phyloP scores from a whole-genome alignment of 1,140 invertebrate genomes.

The Calycopis cecrops region DNA sequence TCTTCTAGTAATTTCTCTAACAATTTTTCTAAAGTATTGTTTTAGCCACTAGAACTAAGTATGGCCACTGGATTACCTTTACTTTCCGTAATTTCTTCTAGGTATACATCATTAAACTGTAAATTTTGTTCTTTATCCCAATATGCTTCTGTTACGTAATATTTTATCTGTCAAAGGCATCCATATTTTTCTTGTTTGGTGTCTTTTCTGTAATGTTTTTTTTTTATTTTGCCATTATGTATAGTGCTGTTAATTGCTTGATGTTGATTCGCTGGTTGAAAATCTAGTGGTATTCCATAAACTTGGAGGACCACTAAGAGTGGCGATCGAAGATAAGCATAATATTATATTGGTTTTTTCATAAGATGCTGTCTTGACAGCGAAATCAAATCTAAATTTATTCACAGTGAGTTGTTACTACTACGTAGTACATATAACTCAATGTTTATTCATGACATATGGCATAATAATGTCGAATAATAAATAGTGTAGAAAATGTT shows the following conservation, averaged over 20 bases:
- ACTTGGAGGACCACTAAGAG: constrained; percentile 22
- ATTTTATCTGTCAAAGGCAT: constrained; percentile 33
- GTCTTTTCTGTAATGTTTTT: constrained; percentile 36
- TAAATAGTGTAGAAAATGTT: not conserved
- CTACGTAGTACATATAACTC: too few relatives aligned
- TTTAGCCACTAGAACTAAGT: constrained; percentile 12
- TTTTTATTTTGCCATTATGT: constrained; percentile 29
- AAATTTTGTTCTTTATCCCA: constrained; percentile 38
- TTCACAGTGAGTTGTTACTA: too few relatives aligned
- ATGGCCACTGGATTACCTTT: constrained; percentile 10
- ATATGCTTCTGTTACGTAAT: constrained; percentile 36
- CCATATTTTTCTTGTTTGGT: constrained; percentile 39
- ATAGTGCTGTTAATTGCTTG: constrained; percentile 22
- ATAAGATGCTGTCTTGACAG: constrained; percentile 29
- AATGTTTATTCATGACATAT: too few relatives aligned
- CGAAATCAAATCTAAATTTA: constrained; percentile 43
- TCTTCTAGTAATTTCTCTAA: constrained; percentile 28
- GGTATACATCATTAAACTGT: constrained; percentile 39
- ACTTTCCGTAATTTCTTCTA: constrained; percentile 34
- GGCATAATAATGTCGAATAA: too few relatives aligned
- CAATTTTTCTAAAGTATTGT: constrained; percentile 26
- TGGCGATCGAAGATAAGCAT: constrained; percentile 39
- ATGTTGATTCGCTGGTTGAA: constrained; percentile 29
- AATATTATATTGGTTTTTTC: constrained; percentile 44
- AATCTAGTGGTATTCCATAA: constrained; percentile 33